Percentiles rank a stretch among this genome's conserved stretches.
phyloP scores from a whole-genome alignment of 2,888 invertebrate species.

The Minunthozetes semirufus region DNA sequence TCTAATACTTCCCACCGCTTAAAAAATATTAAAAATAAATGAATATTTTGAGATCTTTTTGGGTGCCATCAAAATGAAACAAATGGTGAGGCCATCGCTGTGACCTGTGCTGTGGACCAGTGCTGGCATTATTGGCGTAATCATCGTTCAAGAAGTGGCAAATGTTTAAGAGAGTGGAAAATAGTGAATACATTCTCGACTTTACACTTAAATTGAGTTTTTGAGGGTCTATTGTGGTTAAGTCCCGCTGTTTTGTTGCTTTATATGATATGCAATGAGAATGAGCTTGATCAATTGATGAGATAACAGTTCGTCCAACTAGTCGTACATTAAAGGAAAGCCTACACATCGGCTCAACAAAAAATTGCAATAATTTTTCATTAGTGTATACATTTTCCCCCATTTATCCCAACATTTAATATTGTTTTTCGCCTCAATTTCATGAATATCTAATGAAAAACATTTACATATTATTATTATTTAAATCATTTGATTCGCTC shows the following conservation, averaged over 20 bases:
- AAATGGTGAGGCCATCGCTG: too few relatives aligned
- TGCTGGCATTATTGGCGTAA: neutral
- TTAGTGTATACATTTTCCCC: neutral
- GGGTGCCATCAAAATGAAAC: neutral
- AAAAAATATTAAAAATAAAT: constrained; percentile 8
- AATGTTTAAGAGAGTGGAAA: neutral
- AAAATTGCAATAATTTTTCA: neutral
- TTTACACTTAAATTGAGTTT: neutral
- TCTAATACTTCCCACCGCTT: neutral
- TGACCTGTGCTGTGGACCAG: neutral
- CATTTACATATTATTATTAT: neutral
- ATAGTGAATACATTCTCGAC: neutral
- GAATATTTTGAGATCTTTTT: neutral
- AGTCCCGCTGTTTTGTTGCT: constrained; percentile 9
- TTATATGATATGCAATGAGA: neutral
- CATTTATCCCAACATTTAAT: neutral
- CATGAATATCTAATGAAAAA: constrained; percentile 1
- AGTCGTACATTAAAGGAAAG: neutral
- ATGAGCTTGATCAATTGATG: neutral
- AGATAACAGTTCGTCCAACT: neutral
- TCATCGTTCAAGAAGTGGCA: neutral
- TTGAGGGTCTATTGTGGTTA: constrained; percentile 15
- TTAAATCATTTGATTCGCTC: neutral
- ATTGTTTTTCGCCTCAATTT: neutral
- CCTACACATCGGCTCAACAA: neutral